Base-by-base conservation (phyloP, 2,888 invertebrate species). In the Oasisia sp. region DNA sequence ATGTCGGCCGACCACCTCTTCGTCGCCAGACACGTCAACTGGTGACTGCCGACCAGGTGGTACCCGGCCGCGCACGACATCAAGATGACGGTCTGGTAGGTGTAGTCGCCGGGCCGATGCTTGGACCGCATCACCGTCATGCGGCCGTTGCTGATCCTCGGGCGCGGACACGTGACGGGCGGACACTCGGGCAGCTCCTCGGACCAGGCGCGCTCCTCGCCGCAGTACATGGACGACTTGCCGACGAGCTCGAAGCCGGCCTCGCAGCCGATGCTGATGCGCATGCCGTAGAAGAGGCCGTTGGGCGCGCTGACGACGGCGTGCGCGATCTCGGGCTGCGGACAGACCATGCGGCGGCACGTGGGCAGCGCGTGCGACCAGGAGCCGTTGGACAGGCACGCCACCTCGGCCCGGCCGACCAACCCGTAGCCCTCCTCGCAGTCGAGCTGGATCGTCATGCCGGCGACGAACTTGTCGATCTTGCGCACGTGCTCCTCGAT, bases 161-260 rank as follows among this genome's bases (percentile, higher is more conserved):
- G 93, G 11, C 92, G 58, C 32, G 89, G 32, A 89, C 94, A 94
- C n/a, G 91, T 91, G 11, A 93, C 91, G 7, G 92, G 91, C 11
- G 32, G 45, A 94, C 96, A 96, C 11, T 92, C 92, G 5, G 96
- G 95, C 27, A 94, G 92, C 27, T 93, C 92, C 5, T 94, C 95
- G 89, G 94, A 95, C 96, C 96, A 96, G n/a, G 93, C 92, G 0
- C 95, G 95, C 93, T 94, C 94, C 8, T 93, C 94, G n/a, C 94
- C 93, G 93, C 96, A 96, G 27, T 90, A 94, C 58, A 95, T 92
- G 91, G 92, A 92, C 19, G 93, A 32, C 14, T 94, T 92, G 38
- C 96, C 96, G 89, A 93, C 92, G 74, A 96, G 93, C 89, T 94
- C 93, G 93, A 95, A 96, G 7, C 96, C 96, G 32, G 94, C 93